Evolutionary conservation across 1,140 invertebrate species (phyloP), one percentile per base, ranked within the genome.

Genomic region (Pseudomyrmex sp.): DNA sequence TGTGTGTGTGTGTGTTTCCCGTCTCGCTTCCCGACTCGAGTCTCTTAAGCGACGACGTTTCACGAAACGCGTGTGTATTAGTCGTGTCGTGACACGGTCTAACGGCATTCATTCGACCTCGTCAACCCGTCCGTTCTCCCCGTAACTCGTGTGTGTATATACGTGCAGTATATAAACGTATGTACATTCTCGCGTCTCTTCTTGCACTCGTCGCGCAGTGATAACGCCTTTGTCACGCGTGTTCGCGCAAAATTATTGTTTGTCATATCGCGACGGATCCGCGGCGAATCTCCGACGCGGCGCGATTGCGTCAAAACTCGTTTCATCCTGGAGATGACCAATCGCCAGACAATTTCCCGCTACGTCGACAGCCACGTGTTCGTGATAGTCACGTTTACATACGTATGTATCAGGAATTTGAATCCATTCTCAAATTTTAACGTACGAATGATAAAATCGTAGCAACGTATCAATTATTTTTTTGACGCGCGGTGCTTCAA

Each of bases 41-140:
- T 52, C 46, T 61, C 23, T 50, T 18, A 18, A 56, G 18, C 54
- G 54, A 77, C 59, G 84, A 77, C 63, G 77, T 72, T 85, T 76
- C 76, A 77, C 87, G 62, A 75, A 72, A 68, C 10, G 46, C 10
- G 20, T 52, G 61, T 74, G 52, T 68, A 44, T 62, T 35, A 65
- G 75, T 80, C 77, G 70, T 72, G 63, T 76, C 83, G 50, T 61
- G 86, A 85, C 76, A 87, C 70, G 75, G 66, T 88, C 86, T 88
- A 88, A 88, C 87, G 86, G 83, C 87, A 88, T 88, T 83, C 83
- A 74, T n/a, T 70, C 86, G 77, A 85, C 86, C 86, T 85, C 87
- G 86, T 88, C 86, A 83, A 73, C 68, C 77, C 62, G 52, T 62
- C 62, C 68, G 35, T 35, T n/a, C 80, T 35, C 52, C 56, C 52